Evolutionary conservation across 2,113 vertebrate species (phyloP).

Genomic region (Columbina picui): DNA sequence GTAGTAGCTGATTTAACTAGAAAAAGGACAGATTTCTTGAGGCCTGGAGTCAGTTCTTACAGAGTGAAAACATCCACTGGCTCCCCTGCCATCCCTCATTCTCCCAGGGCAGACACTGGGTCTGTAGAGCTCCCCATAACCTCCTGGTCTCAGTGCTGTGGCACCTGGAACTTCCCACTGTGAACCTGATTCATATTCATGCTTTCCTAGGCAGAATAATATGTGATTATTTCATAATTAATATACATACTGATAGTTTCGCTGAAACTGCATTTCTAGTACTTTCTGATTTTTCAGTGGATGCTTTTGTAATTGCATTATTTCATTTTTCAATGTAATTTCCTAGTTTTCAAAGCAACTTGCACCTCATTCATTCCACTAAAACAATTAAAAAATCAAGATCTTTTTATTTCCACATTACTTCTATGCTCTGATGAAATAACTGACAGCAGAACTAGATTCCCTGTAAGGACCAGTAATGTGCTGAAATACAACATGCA

Average conservation of each 20-base stretch:
- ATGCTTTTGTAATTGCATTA: background rate
- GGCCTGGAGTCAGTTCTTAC: background rate
- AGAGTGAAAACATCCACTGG: fast-evolving
- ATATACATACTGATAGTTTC: background rate
- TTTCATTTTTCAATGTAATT: background rate
- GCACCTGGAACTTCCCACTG: background rate
- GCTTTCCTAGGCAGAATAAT: background rate
- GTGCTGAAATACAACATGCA: background rate
- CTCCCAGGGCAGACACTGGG: background rate
- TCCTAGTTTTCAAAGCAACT: background rate
- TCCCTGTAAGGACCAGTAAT: background rate
- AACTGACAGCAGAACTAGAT: background rate
- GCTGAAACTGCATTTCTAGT: background rate
- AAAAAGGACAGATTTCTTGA: background rate
- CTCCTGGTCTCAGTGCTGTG: too few species aligned
- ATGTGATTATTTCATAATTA: background rate
- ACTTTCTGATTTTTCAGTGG: background rate
- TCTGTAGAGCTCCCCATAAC: fast-evolving
- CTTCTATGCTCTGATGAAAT: background rate
- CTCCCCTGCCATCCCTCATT: background rate
- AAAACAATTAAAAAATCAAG: background rate
- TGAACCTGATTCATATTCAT: background rate
- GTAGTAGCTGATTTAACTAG: background rate
- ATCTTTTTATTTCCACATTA: background rate
- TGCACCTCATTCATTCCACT: background rate